Evolutionary conservation across 2,797 vertebrate genomes (phyloP), one percentile per base, ranked within the genome.

Genomic region (Acanthopagrus latus): DNA sequence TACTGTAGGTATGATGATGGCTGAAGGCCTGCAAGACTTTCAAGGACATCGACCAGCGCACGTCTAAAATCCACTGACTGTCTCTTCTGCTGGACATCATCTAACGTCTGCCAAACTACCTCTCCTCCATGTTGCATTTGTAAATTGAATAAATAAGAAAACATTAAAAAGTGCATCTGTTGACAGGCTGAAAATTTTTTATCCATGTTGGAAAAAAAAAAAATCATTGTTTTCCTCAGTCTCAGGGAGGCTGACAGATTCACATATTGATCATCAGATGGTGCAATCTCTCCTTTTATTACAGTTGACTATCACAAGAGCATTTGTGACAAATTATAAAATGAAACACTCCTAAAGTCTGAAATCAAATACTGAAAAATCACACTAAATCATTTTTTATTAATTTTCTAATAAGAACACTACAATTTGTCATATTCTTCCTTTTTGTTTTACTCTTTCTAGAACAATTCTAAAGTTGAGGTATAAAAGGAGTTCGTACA

Each of bases 401-500:
- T 95, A 94, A 93, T 95, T 96, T 95, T 95, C 94, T 95, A 96
- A 94, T 96, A 96, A 96, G 95, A 96, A 95, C 95, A 96, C 95
- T 96, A 96, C 95, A 96, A 94, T 95, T 95, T 95, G 93, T 95
- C 94, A 95, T 95, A 94, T 95, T 94, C 90, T 92, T 93, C 87
- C 88, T 90, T 93, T 82, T 93, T 93, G 88, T 95, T 95, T 94
- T 89, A 95, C 94, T 95, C 94, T 95, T 95, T 95, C 95, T 96
- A 96, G 95, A 95, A 96, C 95, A 94, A 94, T 94, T 96, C 95
- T 96, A 96, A 96, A 96, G 95, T 96, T 96, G 95, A 96, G 95
- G 95, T 96, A 96, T 96, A 96, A 96, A 96, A 96, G 95, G 95
- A 96, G 94, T 95, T 95, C 91, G 90, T 95, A 95, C 95, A 95